Percentiles rank a stretch among this genome's conserved stretches.
phyloP scores from a whole-genome alignment of 1,140 invertebrate genomes.

The Littorina saxatilis region DNA sequence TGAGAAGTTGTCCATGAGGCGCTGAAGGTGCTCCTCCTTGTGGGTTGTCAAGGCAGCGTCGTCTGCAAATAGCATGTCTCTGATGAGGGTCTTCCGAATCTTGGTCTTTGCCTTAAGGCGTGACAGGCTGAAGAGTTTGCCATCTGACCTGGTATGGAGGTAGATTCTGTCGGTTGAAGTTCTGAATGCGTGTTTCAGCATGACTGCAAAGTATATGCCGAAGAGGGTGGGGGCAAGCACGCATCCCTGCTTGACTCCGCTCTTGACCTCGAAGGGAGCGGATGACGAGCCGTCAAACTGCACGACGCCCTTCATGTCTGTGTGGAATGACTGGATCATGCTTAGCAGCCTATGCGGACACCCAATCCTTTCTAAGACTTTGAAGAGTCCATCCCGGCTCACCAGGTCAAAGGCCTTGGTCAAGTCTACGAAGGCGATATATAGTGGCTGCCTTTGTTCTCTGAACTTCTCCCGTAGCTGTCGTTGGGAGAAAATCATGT shows the following conservation, averaged over 20 bases:
- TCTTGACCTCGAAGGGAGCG: slow-evolving; percentile 14
- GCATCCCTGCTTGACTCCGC: slow-evolving; percentile 40
- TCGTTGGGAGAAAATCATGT: slow-evolving; percentile 45
- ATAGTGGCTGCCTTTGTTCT: slow-evolving; percentile 23
- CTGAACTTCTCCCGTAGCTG: slow-evolving; percentile 50
- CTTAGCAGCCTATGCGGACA: slow-evolving; percentile 10
- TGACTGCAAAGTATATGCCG: background rate
- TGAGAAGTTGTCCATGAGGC: slow-evolving; percentile 43
- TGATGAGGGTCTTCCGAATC: slow-evolving; percentile 31
- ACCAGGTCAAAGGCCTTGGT: slow-evolving; percentile 27
- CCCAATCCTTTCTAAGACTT: background rate
- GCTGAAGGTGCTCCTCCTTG: slow-evolving; percentile 39
- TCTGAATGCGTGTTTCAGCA: slow-evolving; percentile 27
- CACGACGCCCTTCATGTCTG: background rate
- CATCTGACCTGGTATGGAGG: slow-evolving; percentile 20
- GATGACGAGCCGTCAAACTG: slow-evolving; percentile 21
- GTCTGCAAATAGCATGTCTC: slow-evolving; percentile 53
- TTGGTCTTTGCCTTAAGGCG: slow-evolving; percentile 37
- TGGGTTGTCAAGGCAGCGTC: slow-evolving; percentile 36
- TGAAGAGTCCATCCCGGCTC: slow-evolving; percentile 6
- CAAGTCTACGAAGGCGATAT: slow-evolving; percentile 23
- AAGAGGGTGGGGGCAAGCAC: slow-evolving; percentile 34
- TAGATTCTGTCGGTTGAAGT: slow-evolving; percentile 11
- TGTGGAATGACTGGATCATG: slow-evolving; percentile 19
- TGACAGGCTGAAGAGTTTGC: background rate